Conservation (phyloP, 2,113 vertebrate species). For the Alosa alosa region DNA sequence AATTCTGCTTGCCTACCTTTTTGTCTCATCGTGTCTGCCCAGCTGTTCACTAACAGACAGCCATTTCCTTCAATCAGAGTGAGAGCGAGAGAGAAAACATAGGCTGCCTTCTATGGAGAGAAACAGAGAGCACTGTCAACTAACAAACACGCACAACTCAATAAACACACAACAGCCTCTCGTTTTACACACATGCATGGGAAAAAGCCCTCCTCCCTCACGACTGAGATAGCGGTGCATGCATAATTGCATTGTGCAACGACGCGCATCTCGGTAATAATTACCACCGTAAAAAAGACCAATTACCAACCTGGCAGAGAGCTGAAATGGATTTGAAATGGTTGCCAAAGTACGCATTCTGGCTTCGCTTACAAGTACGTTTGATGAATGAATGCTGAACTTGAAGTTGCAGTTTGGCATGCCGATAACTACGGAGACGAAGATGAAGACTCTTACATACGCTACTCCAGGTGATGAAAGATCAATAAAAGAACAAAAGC, state of each 20-base stretch:
- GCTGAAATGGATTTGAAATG: conserved; percentile 68
- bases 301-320: conserved; percentile 80
- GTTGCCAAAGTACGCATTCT: conserved; percentile 58
- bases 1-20: background rate
- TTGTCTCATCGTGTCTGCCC: background rate
- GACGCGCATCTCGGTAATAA: conserved; percentile 78
- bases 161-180: background rate
- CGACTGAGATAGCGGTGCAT: conserved; percentile 64
- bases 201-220: conserved; percentile 52
- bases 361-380: conserved; percentile 59
- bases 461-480: conserved; percentile 6
- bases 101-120: background rate
- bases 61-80: background rate
- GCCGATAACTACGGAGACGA: conserved; percentile 20
- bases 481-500: background rate
- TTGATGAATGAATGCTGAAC: conserved; percentile 70
- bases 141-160: background rate
- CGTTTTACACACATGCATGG: background rate
- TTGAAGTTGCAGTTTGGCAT: conserved; percentile 61
- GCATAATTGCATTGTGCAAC: conserved; percentile 79
- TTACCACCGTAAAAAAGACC: conserved; percentile 79
- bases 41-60: too few species aligned
- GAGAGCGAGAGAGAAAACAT: too few species aligned
- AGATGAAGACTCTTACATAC: conserved; percentile 6
- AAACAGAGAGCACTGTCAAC: background rate